Base-by-base conservation (phyloP, 2,888 invertebrate genomes). In the Lacanobia wlatinum region DNA sequence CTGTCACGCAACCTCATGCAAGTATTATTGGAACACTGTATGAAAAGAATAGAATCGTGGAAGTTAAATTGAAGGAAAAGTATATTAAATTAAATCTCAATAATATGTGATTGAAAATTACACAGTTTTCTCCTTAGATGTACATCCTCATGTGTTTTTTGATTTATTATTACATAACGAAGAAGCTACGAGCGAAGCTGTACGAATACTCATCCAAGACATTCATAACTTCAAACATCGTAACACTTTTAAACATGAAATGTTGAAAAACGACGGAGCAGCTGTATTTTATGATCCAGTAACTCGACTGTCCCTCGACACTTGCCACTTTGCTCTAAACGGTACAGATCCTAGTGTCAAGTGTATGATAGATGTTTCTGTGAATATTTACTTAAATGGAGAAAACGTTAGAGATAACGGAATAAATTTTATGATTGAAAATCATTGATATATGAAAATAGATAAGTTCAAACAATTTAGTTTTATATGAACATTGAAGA, bases 241-340 rank as follows among this genome's bases (percentile, higher is more conserved):
- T 58, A 53, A 65, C 40, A 59, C 10, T 59, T 65, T 65, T 1
- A 53, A 73, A 23, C 73, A 66, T 79, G 52, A 74, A 80, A 67
- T 53, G 23, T 21, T 40, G 46, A 52, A 38, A 59, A 16, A 48
- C 16, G 58, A 48, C 50, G 52, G 46, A 43, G 23, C 64, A 66
- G 18, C 23, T 48, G 55, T 76, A 76, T 72, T 76, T 84, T 65
- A 84, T 76, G 71, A 40, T 10, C 58, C 53, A 63, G 53, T 43
- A 46, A 70, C 74, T 66, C 50, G 52, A 68, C 74, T 38, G 59
- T 70, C 69, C 71, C 66, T 21, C 48, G 69, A 46, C 63, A 61
- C 61, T 75, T 38, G 34, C 63, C 62, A 63, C 59, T 63, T 46
- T 16, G 38, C 40, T 64, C 58, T 56, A 55, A 74, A 68, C 70